These are phyloP conservation scores for Crematogaster levior DNA, from an alignment of 2,888 invertebrate species.

Conservation along the genomic window DNA sequence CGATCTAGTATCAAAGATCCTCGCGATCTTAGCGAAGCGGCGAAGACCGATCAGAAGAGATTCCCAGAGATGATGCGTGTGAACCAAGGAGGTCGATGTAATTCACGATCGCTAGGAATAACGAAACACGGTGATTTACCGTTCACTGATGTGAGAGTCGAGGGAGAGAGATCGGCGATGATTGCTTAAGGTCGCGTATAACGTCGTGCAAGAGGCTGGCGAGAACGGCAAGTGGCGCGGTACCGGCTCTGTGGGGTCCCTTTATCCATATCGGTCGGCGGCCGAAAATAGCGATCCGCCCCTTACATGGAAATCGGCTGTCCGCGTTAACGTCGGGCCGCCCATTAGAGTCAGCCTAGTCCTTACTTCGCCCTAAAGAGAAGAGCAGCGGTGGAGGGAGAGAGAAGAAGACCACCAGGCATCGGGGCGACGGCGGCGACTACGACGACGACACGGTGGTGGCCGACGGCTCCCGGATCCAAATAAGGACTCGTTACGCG, in stretches of 20 bases:
- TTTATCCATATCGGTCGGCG: slow-evolving; percentile 85
- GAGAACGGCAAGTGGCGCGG: slow-evolving; percentile 84
- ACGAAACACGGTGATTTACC: slow-evolving; percentile 63
- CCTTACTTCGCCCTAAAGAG: slow-evolving; percentile 78
- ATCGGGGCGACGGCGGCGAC: slow-evolving; percentile 68
- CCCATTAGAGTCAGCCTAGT: slow-evolving; percentile 67
- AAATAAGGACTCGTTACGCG: slow-evolving; percentile 82
- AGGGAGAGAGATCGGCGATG: slow-evolving; percentile 66
- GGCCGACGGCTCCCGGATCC: slow-evolving; percentile 82
- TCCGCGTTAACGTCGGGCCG: slow-evolving; percentile 69
- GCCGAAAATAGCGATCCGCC: slow-evolving; percentile 85
- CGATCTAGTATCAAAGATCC: slow-evolving; percentile 28
- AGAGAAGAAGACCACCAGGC: slow-evolving; percentile 71
- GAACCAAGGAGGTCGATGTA: not conserved
- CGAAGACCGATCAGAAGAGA: slow-evolving; percentile 14
- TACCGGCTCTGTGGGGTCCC: slow-evolving; percentile 83
- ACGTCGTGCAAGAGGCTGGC: slow-evolving; percentile 81
- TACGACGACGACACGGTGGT: slow-evolving; percentile 51
- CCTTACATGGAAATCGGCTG: slow-evolving; percentile 85
- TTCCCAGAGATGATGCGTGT: not conserved
- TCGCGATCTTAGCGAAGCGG: slow-evolving; percentile 5
- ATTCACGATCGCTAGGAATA: not conserved
- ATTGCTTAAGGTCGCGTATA: slow-evolving; percentile 71
- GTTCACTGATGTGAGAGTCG: slow-evolving; percentile 61
- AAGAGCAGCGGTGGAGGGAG: slow-evolving; percentile 57